Percentiles rank a stretch among this genome's conserved stretches.
phyloP scores from a whole-genome alignment of 2,888 invertebrate species.

The Eurytoma californica region DNA sequence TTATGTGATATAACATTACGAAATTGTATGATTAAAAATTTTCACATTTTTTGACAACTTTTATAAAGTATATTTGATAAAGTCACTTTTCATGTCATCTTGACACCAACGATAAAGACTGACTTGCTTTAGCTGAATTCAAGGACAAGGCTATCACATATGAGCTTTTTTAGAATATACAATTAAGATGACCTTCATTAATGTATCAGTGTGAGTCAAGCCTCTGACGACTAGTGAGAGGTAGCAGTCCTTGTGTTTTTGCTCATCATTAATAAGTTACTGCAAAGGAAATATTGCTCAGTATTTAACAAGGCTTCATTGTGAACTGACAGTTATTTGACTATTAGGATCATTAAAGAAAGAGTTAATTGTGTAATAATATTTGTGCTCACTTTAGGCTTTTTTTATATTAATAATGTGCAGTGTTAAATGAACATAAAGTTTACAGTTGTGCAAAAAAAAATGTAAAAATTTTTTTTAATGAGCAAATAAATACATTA shows the following conservation, averaged over 20 bases:
- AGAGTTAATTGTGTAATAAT: conserved; percentile 7
- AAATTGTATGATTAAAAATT: conserved; percentile 26
- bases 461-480: conserved; percentile 40
- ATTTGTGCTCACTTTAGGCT: no score
- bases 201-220: conserved; percentile 23
- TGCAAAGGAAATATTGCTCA: conserved; percentile 35
- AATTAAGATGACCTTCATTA: conserved; percentile 44
- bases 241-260: conserved; percentile 17
- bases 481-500: neutral
- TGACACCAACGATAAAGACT: conserved; percentile 16
- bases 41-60: conserved; percentile 44
- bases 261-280: conserved; percentile 34
- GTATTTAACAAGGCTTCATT: conserved; percentile 4
- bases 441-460: conserved; percentile 34
- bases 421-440: neutral
- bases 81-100: conserved; percentile 4
- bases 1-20: conserved; percentile 58
- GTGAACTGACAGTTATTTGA: neutral
- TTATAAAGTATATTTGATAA: conserved; percentile 5
- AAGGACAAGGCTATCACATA: conserved; percentile 35
- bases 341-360: neutral
- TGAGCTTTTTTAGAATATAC: conserved; percentile 37
- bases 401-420: neutral
- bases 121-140: conserved; percentile 24
- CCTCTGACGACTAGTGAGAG: conserved; percentile 36